These are phyloP conservation scores for Ageneiosus marmoratus DNA, from an alignment of 2,113 vertebrate species.

Conservation along the genomic window DNA sequence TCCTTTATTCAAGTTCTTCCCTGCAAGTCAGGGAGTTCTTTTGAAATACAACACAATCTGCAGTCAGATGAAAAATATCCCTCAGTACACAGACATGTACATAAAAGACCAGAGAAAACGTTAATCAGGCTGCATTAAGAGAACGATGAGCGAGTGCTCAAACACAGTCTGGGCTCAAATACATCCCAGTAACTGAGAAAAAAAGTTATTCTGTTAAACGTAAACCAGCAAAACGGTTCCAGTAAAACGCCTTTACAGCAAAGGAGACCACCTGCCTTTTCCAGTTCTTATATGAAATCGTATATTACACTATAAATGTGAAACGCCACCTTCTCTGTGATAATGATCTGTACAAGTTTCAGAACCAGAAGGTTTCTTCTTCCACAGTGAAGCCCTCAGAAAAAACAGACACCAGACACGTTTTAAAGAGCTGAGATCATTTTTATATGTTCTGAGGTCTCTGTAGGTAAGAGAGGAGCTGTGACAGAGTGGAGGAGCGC, in stretches of 20 bases:
- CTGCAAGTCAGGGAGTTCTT: constrained; percentile 62
- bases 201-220: background rate
- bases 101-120: constrained; percentile 49
- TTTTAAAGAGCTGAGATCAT: background rate
- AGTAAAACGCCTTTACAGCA: constrained; percentile 16
- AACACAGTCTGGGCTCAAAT: constrained; percentile 27
- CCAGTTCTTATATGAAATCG: background rate
- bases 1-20: constrained; percentile 49
- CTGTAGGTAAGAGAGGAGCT: background rate
- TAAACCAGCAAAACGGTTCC: constrained; percentile 25
- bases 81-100: constrained; percentile 57
- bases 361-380: background rate
- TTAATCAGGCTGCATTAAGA: constrained; percentile 45
- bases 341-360: no score
- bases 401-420: background rate
- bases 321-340: background rate
- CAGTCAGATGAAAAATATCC: constrained; percentile 62
- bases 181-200: constrained; percentile 32
- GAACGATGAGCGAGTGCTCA: constrained; percentile 11
- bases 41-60: constrained; percentile 55
- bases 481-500: background rate
- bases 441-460: background rate
- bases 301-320: background rate
- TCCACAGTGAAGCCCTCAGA: background rate
- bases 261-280: constrained; percentile 12